Evolutionary conservation across 2,113 vertebrate species (phyloP).

Genomic region (Peromyscus californicus): DNA sequence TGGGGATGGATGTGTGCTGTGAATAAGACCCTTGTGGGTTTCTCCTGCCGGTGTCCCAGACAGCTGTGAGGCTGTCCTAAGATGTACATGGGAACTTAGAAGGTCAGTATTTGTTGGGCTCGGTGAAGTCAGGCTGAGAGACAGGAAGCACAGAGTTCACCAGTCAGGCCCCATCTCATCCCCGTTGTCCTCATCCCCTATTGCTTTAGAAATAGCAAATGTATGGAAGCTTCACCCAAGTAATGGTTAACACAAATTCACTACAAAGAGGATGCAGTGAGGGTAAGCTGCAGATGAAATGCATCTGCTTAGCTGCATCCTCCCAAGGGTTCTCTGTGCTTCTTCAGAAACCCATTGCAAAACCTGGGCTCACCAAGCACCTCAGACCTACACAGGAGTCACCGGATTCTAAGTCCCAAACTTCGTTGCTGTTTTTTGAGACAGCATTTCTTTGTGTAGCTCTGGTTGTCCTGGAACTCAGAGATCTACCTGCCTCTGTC

Average conservation of each 20-base stretch:
- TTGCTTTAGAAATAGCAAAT: neutral
- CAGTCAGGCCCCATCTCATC: neutral
- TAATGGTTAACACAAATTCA: neutral
- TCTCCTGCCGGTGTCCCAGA: neutral
- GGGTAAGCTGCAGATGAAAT: slow-evolving; percentile 22
- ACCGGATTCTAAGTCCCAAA: neutral
- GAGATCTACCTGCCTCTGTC: neutral
- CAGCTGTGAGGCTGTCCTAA: neutral
- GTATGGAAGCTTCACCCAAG: neutral
- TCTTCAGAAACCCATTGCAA: neutral
- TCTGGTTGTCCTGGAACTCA: neutral
- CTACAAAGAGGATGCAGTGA: neutral
- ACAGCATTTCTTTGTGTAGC: neutral
- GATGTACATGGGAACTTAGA: neutral
- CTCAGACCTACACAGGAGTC: neutral
- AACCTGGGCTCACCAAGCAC: neutral
- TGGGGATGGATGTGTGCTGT: neutral
- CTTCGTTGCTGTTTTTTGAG: neutral
- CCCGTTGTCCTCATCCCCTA: neutral
- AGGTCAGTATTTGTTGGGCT: neutral
- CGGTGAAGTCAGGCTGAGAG: neutral
- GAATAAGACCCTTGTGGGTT: neutral
- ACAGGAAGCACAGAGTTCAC: neutral
- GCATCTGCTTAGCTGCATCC: neutral
- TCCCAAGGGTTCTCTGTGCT: neutral